Evolutionary conservation across 2,113 vertebrate species (phyloP), one percentile per base, ranked within the genome.

Genomic region (Cyprinodon variegatus): DNA sequence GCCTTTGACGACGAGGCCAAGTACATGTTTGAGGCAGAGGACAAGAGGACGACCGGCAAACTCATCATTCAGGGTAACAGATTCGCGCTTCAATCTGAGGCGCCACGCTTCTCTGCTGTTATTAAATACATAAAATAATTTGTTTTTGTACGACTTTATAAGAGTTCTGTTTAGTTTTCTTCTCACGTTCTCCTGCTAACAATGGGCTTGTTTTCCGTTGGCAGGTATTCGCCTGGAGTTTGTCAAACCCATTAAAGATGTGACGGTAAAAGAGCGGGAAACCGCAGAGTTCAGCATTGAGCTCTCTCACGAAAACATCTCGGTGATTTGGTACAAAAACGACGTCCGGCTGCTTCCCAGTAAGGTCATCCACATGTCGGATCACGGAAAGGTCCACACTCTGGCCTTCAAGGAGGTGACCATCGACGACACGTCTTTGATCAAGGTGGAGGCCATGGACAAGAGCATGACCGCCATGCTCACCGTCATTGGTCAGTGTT

Each of bases 211-310:
- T 66, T 12, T 57, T 68, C n/a, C 11, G 14, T 9, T 0, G 11
- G 20, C 62, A 99, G 98, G 98, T 74, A 99, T 99, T 77, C 97
- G 97, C 6, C 96, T 99, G 86, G 96, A 99, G 92, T 99, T 99
- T 90, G 93, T 96, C 73, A 97, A 94, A 70, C 95, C 97, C 11
- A 97, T 99, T 43, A 96, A 97, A 83, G 98, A 99, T 15, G 96
- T 99, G 50, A 99, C 97, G 0, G 98, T 98, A 78, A 99, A 99
- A 83, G 98, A 99, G 71, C 92, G 96, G 1, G 98, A 99, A 89
- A 98, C 95, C 6, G 98, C 97, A 0, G 96, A 96, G 77, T 99
- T 99, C 88, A 97, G 95, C 4, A 92, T 97, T 11, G 96, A 99
- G 38, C 94, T 99, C 15, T 99, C 98, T 11, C 98, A 99, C 40